Conservation (phyloP, 2,113 vertebrate genomes). For the Larimichthys polyactis region DNA sequence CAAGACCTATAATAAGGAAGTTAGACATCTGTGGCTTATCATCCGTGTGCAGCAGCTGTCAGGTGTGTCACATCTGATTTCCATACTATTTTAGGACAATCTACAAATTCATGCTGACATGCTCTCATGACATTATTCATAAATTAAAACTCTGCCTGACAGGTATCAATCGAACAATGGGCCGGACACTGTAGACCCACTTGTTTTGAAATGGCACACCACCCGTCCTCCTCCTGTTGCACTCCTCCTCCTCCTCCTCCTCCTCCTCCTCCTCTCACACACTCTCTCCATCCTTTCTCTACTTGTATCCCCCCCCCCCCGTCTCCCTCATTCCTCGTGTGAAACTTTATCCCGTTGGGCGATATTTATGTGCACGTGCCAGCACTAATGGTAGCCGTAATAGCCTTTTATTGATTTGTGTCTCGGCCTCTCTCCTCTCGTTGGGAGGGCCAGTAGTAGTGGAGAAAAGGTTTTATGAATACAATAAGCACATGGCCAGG, state of each 20-base stretch:
- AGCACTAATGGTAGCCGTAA: conserved; percentile 63
- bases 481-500: not conserved
- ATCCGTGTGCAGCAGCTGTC: conserved; percentile 13
- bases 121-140: not conserved
- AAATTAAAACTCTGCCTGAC: not conserved
- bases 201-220: conserved; percentile 49
- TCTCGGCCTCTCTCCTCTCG: conserved; percentile 39
- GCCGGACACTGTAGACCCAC: conserved; percentile 6
- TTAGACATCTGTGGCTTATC: not conserved
- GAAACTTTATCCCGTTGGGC: conserved; percentile 54
- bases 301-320: not conserved
- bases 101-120: not conserved
- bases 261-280: not conserved
- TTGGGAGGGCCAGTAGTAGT: conserved; percentile 12
- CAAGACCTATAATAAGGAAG: conserved; percentile 59
- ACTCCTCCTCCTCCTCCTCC: not conserved
- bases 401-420: conserved; percentile 67
- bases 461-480: conserved; percentile 5
- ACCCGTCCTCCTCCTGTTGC: conserved; percentile 12
- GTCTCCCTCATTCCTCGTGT: conserved; percentile 42
- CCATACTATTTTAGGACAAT: not conserved
- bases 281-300: conserved; percentile 35
- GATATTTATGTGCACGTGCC: conserved; percentile 47
- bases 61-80: not conserved
- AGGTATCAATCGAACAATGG: not conserved